phyloP scores from a whole-genome alignment of 2,113 vertebrate species.

The Haemorhous mexicanus region DNA sequence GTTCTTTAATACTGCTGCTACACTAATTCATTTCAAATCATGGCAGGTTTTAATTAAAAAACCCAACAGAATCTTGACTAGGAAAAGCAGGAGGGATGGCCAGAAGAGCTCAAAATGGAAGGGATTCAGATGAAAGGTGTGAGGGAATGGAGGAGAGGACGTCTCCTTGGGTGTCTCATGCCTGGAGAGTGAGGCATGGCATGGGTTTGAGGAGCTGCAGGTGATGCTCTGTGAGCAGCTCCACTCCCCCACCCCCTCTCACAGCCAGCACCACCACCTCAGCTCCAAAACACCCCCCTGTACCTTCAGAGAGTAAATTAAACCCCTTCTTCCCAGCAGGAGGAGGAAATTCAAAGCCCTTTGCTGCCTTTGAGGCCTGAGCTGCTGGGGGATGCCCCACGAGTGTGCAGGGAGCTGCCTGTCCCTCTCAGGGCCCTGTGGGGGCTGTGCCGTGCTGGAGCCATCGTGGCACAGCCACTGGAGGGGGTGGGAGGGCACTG shows the following conservation, averaged over 20 bases:
- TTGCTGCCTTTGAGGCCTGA: neutral
- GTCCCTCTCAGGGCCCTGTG: fast-evolving
- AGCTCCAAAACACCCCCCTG: neutral
- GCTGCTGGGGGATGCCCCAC: neutral
- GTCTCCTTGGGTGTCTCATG: neutral
- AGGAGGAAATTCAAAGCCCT: neutral
- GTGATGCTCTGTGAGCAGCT: neutral
- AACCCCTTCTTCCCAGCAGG: neutral
- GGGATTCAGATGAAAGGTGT: neutral
- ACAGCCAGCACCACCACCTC: neutral
- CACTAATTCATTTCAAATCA: neutral
- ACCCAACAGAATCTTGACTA: neutral
- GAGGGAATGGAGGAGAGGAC: neutral
- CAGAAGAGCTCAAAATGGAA: neutral
- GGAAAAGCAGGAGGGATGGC: neutral
- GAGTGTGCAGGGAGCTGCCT: neutral
- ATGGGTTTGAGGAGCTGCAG: neutral
- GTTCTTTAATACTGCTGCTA: neutral
- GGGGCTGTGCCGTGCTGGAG: neutral
- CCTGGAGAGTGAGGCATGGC: neutral
- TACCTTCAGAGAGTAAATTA: neutral
- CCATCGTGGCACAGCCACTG: fast-evolving
- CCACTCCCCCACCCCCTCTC: neutral
- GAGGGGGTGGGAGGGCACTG: neutral
- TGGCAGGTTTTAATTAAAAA: neutral